Evolutionary conservation across 1,140 invertebrate species (phyloP).

Genomic region (Polyergus mexicanus): DNA sequence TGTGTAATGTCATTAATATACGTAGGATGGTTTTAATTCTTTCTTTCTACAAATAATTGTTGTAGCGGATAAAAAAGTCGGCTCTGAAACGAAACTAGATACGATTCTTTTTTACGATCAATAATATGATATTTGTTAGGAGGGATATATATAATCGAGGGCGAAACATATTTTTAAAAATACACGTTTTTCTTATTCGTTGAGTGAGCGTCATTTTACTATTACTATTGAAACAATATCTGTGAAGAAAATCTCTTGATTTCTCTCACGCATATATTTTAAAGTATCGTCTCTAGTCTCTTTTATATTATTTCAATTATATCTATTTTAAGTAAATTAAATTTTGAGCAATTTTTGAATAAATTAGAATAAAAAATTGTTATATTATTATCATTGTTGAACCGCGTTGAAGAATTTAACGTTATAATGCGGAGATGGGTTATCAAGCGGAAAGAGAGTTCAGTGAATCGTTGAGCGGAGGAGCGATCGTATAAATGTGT

Average conservation of each 20-base stretch:
- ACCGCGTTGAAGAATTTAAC: not conserved
- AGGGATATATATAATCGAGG: conserved; percentile 48
- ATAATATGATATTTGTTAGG: conserved; percentile 60
- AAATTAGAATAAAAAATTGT: not conserved
- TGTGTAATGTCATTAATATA: conserved; percentile 20
- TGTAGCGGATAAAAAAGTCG: conserved; percentile 39
- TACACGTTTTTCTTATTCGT: conserved; percentile 11
- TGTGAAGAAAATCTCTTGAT: conserved; percentile 2
- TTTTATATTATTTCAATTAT: conserved; percentile 4
- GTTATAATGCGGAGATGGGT: not conserved
- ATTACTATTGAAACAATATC: conserved; percentile 20
- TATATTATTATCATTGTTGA: not conserved
- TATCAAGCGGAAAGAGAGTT: not conserved
- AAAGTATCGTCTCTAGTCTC: not conserved
- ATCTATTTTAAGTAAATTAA: not conserved
- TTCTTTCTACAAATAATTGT: conserved; percentile 44
- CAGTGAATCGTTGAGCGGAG: not conserved
- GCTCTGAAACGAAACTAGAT: conserved; percentile 43
- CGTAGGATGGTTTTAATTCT: conserved; percentile 27
- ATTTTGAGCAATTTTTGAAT: not conserved
- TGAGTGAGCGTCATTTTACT: conserved; percentile 23
- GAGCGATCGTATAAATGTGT: not conserved
- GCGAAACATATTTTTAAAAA: conserved; percentile 40
- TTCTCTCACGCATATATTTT: not conserved
- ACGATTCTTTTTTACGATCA: conserved; percentile 53